A percentile compares a stretch with the other conserved stretches of the same genome.
Evolutionary conservation across 2,888 invertebrate species (phyloP).

Genomic region (Philopedon plagiatum): DNA sequence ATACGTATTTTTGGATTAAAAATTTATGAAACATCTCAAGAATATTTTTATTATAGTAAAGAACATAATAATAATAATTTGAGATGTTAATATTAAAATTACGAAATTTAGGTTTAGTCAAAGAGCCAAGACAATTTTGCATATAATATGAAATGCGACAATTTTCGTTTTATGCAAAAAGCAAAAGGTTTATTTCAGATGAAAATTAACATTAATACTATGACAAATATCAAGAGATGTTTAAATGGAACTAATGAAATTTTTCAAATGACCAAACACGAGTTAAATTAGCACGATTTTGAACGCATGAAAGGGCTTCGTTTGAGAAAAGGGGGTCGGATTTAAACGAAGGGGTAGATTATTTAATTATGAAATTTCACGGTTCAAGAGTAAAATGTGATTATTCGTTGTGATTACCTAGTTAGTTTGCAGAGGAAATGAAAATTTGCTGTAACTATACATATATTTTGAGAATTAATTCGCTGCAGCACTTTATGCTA

Average conservation of each 20-base stretch:
- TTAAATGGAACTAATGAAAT: slow-evolving; percentile 46
- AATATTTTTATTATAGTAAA: too few species aligned
- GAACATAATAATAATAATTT: too few species aligned
- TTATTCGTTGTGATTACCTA: slow-evolving; percentile 32
- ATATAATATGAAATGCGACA: too few species aligned
- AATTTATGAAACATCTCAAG: too few species aligned
- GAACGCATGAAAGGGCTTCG: slow-evolving; percentile 22
- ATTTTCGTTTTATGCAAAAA: too few species aligned
- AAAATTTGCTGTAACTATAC: neutral
- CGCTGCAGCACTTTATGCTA: too few species aligned
- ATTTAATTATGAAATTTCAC: slow-evolving; percentile 49
- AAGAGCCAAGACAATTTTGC: too few species aligned
- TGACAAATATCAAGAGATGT: slow-evolving; percentile 9
- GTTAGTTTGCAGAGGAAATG: neutral
- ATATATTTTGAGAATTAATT: too few species aligned
- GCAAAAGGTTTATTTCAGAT: neutral
- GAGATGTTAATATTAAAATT: too few species aligned
- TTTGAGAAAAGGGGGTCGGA: slow-evolving; percentile 18
- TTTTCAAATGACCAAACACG: slow-evolving; percentile 44
- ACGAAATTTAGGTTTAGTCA: too few species aligned
- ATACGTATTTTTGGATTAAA: too few species aligned
- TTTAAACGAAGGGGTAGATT: slow-evolving; percentile 36
- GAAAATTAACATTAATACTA: neutral
- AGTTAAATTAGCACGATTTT: slow-evolving; percentile 42
- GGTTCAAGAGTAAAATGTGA: slow-evolving; percentile 32